These are phyloP conservation scores for Tineola bisselliella DNA, from an alignment of 2,888 invertebrate genomes.

Conservation along the genomic window DNA sequence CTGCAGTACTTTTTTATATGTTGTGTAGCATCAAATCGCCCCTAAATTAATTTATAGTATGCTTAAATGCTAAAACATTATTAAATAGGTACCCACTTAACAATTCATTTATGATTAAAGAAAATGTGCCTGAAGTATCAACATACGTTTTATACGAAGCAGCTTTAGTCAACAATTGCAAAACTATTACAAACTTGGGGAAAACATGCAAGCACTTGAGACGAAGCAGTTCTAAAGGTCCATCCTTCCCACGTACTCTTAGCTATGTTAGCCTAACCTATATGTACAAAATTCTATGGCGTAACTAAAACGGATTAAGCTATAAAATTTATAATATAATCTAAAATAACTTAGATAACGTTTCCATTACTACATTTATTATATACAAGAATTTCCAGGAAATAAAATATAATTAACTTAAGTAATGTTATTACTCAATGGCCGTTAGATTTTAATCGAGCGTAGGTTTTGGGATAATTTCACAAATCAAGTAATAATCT, in stretches of 20 bases:
- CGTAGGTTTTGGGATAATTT: not conserved
- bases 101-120: too few species aligned
- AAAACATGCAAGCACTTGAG: not conserved
- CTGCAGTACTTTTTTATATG: too few species aligned
- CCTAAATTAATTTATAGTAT: too few species aligned
- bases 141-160: too few species aligned
- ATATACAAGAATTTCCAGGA: too few species aligned
- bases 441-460: not conserved
- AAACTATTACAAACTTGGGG: not conserved
- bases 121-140: too few species aligned
- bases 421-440: not conserved
- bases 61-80: too few species aligned
- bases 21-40: too few species aligned
- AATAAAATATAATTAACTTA: too few species aligned
- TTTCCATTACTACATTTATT: too few species aligned
- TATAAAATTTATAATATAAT: not conserved
- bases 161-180: not conserved
- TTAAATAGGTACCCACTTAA: too few species aligned
- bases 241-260: not conserved
- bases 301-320: not conserved
- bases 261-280: not conserved
- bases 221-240: not conserved
- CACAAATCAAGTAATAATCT: constrained; percentile 14
- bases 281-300: not conserved
- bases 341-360: too few species aligned